Conservation (phyloP, 2,888 invertebrate species). For the Drosophila incognita region DNA sequence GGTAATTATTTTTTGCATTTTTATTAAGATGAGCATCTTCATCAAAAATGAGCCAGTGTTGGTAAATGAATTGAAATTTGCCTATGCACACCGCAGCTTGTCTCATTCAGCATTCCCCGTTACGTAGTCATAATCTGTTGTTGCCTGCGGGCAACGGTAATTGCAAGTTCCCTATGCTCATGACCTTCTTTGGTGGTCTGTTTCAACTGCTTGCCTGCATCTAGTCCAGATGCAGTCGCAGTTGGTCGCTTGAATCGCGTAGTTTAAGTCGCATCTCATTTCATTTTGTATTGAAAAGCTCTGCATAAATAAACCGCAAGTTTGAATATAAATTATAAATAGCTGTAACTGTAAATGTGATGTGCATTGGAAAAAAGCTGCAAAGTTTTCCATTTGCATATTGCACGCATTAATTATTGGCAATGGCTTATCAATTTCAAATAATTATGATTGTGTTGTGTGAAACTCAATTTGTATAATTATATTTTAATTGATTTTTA, state of each 20-base stretch:
- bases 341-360: not conserved
- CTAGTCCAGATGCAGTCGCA: no score
- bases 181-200: no score
- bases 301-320: not conserved
- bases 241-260: no score
- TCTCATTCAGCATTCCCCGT: no score
- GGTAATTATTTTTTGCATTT: not conserved
- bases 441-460: not conserved
- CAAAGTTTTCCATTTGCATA: not conserved
- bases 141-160: no score
- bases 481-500: not conserved
- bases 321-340: not conserved
- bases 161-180: no score
- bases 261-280: no score
- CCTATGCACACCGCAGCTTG: no score
- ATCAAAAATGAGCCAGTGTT: not conserved
- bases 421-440: not conserved
- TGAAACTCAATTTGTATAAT: not conserved
- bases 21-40: constrained; percentile 34
- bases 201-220: no score
- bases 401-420: constrained; percentile 9
- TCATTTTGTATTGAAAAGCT: no score
- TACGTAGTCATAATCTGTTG: no score
- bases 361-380: not conserved
- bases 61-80: no score